Evolutionary conservation across 2,888 invertebrate species (phyloP).

Genomic region (Galeopsomyia nigrocyanea): DNA sequence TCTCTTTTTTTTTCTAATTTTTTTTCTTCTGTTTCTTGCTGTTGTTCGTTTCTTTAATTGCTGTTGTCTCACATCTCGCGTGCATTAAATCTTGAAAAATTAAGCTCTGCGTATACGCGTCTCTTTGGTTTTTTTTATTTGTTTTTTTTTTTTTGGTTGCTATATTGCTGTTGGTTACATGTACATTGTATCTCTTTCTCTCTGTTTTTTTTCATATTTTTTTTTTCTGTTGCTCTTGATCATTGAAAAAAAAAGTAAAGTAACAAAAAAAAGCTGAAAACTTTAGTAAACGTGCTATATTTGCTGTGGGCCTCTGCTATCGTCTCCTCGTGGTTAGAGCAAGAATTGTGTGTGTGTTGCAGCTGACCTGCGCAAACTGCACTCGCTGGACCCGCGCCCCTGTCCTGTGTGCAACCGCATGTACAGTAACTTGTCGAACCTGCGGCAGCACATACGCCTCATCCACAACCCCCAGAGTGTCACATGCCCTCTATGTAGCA

Average conservation of each 20-base stretch:
- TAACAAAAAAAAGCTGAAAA: constrained; percentile 19
- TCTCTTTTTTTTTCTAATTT: constrained; percentile 15
- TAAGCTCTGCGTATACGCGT: constrained; percentile 17
- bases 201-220: constrained; percentile 12
- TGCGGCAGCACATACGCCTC: constrained; percentile 77
- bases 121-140: too few relatives aligned
- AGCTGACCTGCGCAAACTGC: constrained; percentile 70
- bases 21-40: constrained; percentile 42
- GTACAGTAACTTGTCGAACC: constrained; percentile 77
- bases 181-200: constrained; percentile 22
- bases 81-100: constrained; percentile 16
- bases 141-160: constrained; percentile 34
- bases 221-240: not conserved
- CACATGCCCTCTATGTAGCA: constrained; percentile 74
- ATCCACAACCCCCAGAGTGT: constrained; percentile 77
- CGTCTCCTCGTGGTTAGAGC: constrained; percentile 50
- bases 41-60: constrained; percentile 46
- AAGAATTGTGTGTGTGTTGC: constrained; percentile 67
- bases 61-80: constrained; percentile 45
- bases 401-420: constrained; percentile 77
- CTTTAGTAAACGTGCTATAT: constrained; percentile 43
- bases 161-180: constrained; percentile 34
- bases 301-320: constrained; percentile 49
- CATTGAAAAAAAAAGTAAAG: constrained; percentile 5
- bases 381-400: constrained; percentile 73